These are phyloP conservation scores for Semaprochilodus insignis DNA, from an alignment of 2,797 vertebrate genomes.

Conservation along the genomic window DNA sequence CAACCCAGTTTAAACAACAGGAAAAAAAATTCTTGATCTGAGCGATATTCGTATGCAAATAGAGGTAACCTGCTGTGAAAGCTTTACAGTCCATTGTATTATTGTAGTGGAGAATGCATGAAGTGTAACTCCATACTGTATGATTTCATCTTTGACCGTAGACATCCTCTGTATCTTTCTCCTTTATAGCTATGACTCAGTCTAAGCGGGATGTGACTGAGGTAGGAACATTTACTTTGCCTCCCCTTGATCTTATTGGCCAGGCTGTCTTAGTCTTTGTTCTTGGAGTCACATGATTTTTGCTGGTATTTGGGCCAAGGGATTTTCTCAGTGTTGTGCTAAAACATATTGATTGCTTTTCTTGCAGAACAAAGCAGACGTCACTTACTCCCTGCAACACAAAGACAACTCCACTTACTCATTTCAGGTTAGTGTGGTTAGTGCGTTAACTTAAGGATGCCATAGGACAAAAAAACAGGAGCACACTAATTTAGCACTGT, in stretches of 20 bases:
- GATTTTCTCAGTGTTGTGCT: not conserved
- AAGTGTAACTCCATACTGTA: too few species aligned
- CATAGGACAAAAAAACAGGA: not conserved
- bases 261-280: not conserved
- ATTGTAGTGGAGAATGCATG: too few species aligned
- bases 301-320: not conserved
- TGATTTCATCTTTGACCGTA: not conserved
- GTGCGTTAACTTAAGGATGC: not conserved
- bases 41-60: too few species aligned
- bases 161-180: conserved; percentile 14
- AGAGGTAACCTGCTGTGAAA: too few species aligned
- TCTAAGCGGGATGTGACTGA: conserved; percentile 49
- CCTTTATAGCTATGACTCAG: conserved; percentile 25
- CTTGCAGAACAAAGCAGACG: conserved; percentile 48
- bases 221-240: conserved; percentile 42
- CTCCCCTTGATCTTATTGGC: not conserved
- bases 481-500: too few species aligned
- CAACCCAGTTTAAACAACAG: not conserved
- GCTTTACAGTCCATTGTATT: too few species aligned
- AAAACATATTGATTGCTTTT: not conserved
- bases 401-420: conserved; percentile 45
- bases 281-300: not conserved
- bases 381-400: conserved; percentile 51
- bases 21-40: too few species aligned
- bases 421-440: conserved; percentile 51